phyloP scores from a whole-genome alignment of 2,113 vertebrate species.

The Neodontobutis hainanensis region DNA sequence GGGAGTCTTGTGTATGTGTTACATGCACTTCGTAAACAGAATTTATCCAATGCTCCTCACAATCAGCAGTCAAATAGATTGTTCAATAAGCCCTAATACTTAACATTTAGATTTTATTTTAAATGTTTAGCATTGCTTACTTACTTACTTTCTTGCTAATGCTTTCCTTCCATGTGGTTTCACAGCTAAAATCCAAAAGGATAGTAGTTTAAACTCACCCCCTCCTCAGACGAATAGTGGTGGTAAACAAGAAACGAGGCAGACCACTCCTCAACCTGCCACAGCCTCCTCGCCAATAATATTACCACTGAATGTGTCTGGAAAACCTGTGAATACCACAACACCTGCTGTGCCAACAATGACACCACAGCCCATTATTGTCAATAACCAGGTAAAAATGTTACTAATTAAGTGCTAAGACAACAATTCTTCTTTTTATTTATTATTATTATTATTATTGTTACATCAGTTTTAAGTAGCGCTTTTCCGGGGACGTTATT shows the following conservation, averaged over 20 bases:
- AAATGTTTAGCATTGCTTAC: background rate
- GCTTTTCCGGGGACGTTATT: too few species aligned
- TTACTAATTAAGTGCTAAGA: background rate
- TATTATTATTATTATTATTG: background rate
- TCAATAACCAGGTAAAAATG: slow-evolving; percentile 82
- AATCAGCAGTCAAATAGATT: background rate
- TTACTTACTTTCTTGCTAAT: background rate
- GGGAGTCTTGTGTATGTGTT: slow-evolving; percentile 88
- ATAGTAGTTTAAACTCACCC: slow-evolving; percentile 29
- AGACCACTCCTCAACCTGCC: slow-evolving; percentile 50
- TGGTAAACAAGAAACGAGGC: slow-evolving; percentile 25
- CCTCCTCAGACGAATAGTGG: slow-evolving; percentile 25
- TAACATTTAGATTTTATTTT: too few species aligned
- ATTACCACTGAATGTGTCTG: slow-evolving; percentile 63
- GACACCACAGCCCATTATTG: slow-evolving; percentile 77
- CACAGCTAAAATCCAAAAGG: slow-evolving; percentile 61
- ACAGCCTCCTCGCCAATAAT: slow-evolving; percentile 66
- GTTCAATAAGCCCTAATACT: too few species aligned
- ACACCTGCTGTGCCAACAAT: slow-evolving; percentile 69
- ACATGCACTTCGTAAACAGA: background rate
- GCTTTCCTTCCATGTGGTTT: slow-evolving; percentile 8
- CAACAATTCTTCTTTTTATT: background rate
- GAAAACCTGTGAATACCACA: slow-evolving; percentile 63
- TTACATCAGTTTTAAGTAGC: too few species aligned
- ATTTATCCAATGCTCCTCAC: background rate